These are phyloP conservation scores for Cladopsammia gracilis DNA, from an alignment of 64 coral and sea anemone genomes.

Conservation along the genomic window DNA sequence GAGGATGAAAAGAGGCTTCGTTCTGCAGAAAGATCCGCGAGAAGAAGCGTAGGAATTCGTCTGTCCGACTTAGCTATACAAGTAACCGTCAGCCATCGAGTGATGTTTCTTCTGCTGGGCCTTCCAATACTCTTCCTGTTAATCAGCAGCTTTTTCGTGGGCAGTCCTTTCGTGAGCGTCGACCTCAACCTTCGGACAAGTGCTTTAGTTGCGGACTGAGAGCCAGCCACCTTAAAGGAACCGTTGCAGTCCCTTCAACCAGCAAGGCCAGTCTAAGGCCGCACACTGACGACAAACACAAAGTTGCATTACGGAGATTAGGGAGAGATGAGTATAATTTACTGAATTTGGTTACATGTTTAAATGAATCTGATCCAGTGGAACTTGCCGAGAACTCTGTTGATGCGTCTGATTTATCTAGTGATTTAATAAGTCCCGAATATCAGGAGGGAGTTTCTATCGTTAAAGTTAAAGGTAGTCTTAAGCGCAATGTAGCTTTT, in stretches of 20 bases:
- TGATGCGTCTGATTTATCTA: constrained; percentile 13
- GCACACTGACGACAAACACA: constrained; percentile 14
- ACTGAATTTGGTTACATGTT: constrained; percentile 44
- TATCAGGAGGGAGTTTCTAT: constrained; percentile 10
- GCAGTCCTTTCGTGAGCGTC: constrained; percentile 58
- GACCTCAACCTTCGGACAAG: constrained; percentile 62
- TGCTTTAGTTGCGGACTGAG: constrained; percentile 60
- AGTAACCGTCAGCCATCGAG: constrained; percentile 14
- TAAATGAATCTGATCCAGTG: constrained; percentile 40
- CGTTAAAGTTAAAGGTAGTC: constrained; percentile 40
- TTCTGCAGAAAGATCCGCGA: constrained; percentile 50
- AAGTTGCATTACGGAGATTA: constrained; percentile 3
- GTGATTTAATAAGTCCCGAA: background rate
- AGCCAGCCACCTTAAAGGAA: constrained; percentile 37
- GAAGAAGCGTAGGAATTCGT: constrained; percentile 42
- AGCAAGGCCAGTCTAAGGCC: background rate
- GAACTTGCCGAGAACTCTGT: constrained; percentile 3
- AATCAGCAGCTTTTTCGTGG: constrained; percentile 33
- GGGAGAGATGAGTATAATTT: constrained; percentile 71
- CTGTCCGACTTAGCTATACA: constrained; percentile 4
- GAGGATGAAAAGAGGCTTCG: no score
- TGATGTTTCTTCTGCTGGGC: constrained; percentile 16
- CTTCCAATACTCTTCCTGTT: constrained; percentile 42
- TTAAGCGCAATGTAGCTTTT: background rate
- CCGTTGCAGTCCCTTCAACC: constrained; percentile 25